Base-by-base conservation (phyloP, 2,113 vertebrate species). In the Leptodactylus fuscus region DNA sequence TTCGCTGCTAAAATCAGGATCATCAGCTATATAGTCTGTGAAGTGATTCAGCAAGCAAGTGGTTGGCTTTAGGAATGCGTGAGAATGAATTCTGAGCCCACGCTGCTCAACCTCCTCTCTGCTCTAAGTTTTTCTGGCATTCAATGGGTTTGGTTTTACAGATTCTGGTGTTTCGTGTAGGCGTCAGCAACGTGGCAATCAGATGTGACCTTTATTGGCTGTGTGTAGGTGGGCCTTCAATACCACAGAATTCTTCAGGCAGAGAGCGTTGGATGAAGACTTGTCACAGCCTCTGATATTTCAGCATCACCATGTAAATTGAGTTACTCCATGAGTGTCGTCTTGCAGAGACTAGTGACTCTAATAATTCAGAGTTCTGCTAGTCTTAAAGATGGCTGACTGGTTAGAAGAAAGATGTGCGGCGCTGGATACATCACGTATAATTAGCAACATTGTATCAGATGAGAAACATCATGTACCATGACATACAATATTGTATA, bases 181-280 rank as follows among this genome's bases (percentile, higher is more conserved):
- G 75, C 62, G 46, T 34, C 75, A 29, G 34, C 32, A 71, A 15
- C 51, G 29, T 60, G 69, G 81, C 46, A 71, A 27, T 70, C 62
- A 83, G 76, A 78, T 44, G 34, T 85, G 83, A 85, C 76, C 83
- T 85, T 79, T 80, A 41, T 60, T 67, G 49, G n/a, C 41, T 69
- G 27, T 55, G 48, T 80, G 83, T 80, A 77, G 75, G 83, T 65
- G 36, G 67, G 48, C 32, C 44, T 65, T 53, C 48, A 65, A 67
- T 70, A 80, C 74, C 32, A 36, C 83, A 55, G 75, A 85, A 85
- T 79, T 85, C 62, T 85, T 85, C 36, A 67, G 7, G 22, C 65
- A 48, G 27, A n/a, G n/a, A 58, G 27, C 18, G 22, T 38, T 36
- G 62, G 41, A 51, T 11, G 38, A 5, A 71, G 32, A 44, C 55